phyloP scores from a whole-genome alignment of 2,888 invertebrate species.

The Neocrepidodera transversa region DNA sequence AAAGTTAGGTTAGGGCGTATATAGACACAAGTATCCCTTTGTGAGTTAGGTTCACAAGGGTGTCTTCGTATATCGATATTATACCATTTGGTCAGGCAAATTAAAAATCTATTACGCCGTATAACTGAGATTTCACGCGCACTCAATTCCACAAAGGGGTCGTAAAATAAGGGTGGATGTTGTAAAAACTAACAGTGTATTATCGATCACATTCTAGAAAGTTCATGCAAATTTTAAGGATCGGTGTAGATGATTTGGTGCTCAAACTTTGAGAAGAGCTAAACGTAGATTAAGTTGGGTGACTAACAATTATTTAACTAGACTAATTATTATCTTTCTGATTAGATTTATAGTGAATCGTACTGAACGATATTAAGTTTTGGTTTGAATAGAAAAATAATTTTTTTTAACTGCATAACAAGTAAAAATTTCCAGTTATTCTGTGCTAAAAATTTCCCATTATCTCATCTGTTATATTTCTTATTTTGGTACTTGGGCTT shows the following conservation, averaged over 20 bases:
- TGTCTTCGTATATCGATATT: constrained; percentile 45
- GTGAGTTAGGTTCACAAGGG: constrained; percentile 37
- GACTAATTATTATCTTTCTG: neutral
- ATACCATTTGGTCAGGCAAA: constrained; percentile 60
- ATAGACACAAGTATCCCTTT: constrained; percentile 48
- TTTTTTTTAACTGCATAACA: too few relatives aligned
- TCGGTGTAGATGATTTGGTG: neutral
- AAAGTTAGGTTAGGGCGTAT: constrained; percentile 52
- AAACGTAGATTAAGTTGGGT: neutral
- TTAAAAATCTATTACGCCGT: constrained; percentile 58
- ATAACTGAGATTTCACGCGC: constrained; percentile 43
- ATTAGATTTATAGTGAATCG: neutral
- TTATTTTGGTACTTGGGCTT: too few relatives aligned
- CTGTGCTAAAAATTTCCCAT: too few relatives aligned
- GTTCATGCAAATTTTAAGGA: constrained; percentile 12
- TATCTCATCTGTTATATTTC: too few relatives aligned
- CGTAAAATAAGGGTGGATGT: constrained; percentile 15
- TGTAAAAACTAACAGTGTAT: constrained; percentile 13
- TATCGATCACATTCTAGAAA: neutral
- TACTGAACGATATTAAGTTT: too few relatives aligned
- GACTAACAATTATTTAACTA: constrained; percentile 11
- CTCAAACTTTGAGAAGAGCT: neutral
- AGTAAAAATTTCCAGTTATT: too few relatives aligned
- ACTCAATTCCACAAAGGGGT: constrained; percentile 34
- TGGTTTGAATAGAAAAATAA: too few relatives aligned